Percentiles rank a stretch among this genome's conserved stretches.
phyloP scores from a whole-genome alignment of 2,888 invertebrate genomes.

The Branchipolynoe longqiensis region DNA sequence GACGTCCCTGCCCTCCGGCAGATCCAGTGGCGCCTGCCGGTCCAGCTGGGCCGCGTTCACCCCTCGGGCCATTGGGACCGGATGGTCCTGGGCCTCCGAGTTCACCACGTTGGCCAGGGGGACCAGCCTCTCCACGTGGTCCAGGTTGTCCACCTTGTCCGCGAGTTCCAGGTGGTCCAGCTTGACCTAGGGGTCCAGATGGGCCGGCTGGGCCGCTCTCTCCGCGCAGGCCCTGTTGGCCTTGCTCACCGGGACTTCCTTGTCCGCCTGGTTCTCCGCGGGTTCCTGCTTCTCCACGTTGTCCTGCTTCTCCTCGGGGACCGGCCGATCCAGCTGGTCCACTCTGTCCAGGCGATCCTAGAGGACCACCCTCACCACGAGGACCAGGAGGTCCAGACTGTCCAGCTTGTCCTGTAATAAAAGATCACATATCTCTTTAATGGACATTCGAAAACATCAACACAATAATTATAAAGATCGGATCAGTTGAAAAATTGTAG shows the following conservation, averaged over 20 bases:
- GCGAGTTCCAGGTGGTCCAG: slow-evolving; percentile 22
- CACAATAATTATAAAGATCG: too few relatives aligned
- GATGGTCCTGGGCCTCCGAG: slow-evolving; percentile 10
- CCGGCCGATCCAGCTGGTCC: slow-evolving; percentile 64
- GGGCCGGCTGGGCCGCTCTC: slow-evolving; percentile 50
- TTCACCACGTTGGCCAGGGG: slow-evolving; percentile 58
- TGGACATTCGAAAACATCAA: too few relatives aligned
- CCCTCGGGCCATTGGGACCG: neutral
- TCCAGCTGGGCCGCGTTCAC: slow-evolving; percentile 47
- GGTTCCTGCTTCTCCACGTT: neutral
- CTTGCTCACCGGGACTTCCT: slow-evolving; percentile 38
- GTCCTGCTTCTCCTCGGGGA: slow-evolving; percentile 62
- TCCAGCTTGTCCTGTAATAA: slow-evolving; percentile 58
- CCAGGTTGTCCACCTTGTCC: slow-evolving; percentile 41
- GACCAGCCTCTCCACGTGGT: slow-evolving; percentile 55
- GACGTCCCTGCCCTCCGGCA: slow-evolving; percentile 23
- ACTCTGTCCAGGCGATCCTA: slow-evolving; percentile 65
- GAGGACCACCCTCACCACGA: slow-evolving; percentile 62
- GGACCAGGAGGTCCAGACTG: slow-evolving; percentile 61
- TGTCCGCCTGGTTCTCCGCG: slow-evolving; percentile 9
- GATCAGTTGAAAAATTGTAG: too few relatives aligned
- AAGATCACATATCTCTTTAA: too few relatives aligned
- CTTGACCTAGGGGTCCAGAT: slow-evolving; percentile 18
- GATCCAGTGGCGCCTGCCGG: slow-evolving; percentile 28
- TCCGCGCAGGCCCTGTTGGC: slow-evolving; percentile 56